Conservation (phyloP, 2,888 invertebrate species). For the Resseliella maxima region DNA sequence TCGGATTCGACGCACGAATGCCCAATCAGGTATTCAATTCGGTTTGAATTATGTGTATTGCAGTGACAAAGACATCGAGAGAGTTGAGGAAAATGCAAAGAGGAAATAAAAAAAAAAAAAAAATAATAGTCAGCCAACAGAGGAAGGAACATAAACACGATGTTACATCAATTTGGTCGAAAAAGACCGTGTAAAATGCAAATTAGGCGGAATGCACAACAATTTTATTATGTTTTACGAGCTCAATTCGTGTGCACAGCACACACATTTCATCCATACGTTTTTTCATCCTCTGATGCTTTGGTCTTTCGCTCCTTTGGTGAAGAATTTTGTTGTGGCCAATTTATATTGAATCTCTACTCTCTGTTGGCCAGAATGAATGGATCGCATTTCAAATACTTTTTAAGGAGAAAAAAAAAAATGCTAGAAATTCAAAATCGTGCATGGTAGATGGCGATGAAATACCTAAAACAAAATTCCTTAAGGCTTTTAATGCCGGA, state of each 20-base stretch:
- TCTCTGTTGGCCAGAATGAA: slow-evolving; percentile 29
- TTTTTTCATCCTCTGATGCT: not conserved
- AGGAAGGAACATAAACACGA: slow-evolving; percentile 21
- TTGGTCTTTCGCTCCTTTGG: not conserved
- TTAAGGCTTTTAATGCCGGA: not conserved
- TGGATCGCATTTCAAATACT: not conserved
- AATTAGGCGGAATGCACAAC: slow-evolving; percentile 46
- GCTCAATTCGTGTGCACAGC: slow-evolving; percentile 34
- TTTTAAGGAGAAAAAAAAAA: not conserved
- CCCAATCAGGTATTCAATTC: slow-evolving; percentile 36
- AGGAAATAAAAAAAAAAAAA: not conserved
- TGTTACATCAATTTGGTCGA: slow-evolving; percentile 49
- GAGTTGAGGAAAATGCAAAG: not conserved
- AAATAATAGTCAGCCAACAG: not conserved
- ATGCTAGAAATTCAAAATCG: not conserved
- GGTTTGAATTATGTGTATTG: slow-evolving; percentile 17
- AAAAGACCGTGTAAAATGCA: slow-evolving; percentile 53
- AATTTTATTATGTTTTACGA: slow-evolving; percentile 50
- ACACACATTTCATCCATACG: not conserved
- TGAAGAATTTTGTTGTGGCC: not conserved
- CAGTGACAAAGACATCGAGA: slow-evolving; percentile 49
- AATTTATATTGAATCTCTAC: not conserved
- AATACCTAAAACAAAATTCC: not conserved
- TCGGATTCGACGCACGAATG: slow-evolving; percentile 41
- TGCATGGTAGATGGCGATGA: not conserved